Evolutionary conservation across 1,140 invertebrate genomes (phyloP), one percentile per base, ranked within the genome.

Genomic region (Tribolium castaneum): DNA sequence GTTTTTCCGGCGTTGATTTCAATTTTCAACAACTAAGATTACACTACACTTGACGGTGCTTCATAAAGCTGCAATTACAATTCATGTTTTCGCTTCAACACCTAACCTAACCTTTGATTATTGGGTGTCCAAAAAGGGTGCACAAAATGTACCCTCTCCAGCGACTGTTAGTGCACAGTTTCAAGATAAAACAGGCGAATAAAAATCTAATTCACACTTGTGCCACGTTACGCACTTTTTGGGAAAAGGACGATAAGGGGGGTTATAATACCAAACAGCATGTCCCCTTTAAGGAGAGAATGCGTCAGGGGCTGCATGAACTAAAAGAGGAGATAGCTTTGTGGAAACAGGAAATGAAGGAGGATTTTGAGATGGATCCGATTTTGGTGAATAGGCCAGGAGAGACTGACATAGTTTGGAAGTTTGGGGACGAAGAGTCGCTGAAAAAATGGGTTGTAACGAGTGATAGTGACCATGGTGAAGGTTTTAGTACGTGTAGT

Each of bases 401-500:
- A 49, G 93, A 94, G 87, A 89, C 91, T 0, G 92, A 95, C 84
- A 84, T 93, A 30, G 70, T 91, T 1, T 96, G 92, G 89, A 88
- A 89, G 79, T 96, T 96, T 85, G 89, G 90, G 75, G 87, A 90
- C 25, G 86, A 90, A 7, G 85, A 91, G 35, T 90, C 90, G 6
- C 80, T 97, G 9, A 87, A 95, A 1, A 88, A 93, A 22, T 98
- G 95, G 93, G 86, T 93, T 16, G 88, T 92, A 0, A 94, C 93
- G 0, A 86, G 87, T 56, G 97, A 98, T 85, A 92, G 89, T 71
- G 95, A 97, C 86, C 92, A 95, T 84, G 90, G 91, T 74, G 90
- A 95, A 83, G 97, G 97, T 2, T 92, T 88, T 82, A 97, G 96
- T 83, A 89, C 83, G 56, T 95, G 93, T 77, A 87, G 83, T 49